Evolutionary conservation across 1,140 invertebrate genomes (phyloP).

Genomic region (Atta texana): DNA sequence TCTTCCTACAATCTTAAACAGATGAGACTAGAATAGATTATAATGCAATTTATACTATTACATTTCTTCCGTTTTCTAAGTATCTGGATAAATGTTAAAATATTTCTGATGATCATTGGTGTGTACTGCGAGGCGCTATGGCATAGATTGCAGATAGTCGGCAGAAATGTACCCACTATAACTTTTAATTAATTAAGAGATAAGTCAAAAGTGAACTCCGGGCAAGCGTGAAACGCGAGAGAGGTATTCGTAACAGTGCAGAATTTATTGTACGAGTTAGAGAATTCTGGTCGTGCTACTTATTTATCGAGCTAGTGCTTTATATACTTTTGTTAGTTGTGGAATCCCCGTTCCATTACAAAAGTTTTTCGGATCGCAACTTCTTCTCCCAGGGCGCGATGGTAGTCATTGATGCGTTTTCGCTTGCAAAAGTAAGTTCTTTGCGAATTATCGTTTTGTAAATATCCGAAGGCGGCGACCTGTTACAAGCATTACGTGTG

Average conservation of each 20-base stretch:
- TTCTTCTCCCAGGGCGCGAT: slow-evolving; percentile 14
- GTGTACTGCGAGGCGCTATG: not conserved
- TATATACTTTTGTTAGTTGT: slow-evolving; percentile 48
- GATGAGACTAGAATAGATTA: not conserved
- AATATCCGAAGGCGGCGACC: slow-evolving; percentile 18
- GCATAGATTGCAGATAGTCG: slow-evolving; percentile 17
- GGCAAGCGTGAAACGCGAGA: slow-evolving; percentile 39
- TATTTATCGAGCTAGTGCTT: slow-evolving; percentile 62
- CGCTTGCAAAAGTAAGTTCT: slow-evolving; percentile 20
- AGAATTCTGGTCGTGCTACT: slow-evolving; percentile 53
- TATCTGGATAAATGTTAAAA: not conserved
- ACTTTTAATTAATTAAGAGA: slow-evolving; percentile 64
- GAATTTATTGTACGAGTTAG: slow-evolving; percentile 60
- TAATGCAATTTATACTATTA: not conserved
- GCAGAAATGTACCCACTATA: slow-evolving; percentile 21
- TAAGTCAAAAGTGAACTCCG: slow-evolving; percentile 59
- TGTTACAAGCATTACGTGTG: slow-evolving; percentile 18
- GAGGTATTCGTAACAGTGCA: slow-evolving; percentile 47
- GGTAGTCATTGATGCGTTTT: slow-evolving; percentile 17
- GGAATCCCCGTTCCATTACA: not conserved
- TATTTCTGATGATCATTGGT: not conserved
- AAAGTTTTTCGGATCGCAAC: slow-evolving; percentile 54
- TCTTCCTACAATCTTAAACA: not conserved
- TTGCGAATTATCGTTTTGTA: slow-evolving; percentile 34
- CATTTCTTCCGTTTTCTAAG: not conserved